Percentiles rank a stretch among this genome's conserved stretches.
Evolutionary conservation across 2,888 invertebrate species (phyloP).

Genomic region (Agrypnus murinus): DNA sequence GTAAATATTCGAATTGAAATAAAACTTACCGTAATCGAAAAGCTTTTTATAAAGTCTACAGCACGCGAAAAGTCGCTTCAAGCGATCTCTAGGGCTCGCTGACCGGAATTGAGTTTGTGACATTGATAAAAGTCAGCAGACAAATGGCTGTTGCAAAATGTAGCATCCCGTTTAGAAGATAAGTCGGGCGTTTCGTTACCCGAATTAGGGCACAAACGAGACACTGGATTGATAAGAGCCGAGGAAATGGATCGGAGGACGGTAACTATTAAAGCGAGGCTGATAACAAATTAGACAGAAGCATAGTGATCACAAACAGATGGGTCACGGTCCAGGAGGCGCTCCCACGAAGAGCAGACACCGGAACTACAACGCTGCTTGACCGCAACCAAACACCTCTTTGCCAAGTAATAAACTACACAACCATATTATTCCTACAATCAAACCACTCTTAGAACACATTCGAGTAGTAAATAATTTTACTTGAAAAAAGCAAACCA

Average conservation of each 20-base stretch:
- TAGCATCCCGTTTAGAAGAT: slow-evolving; percentile 49
- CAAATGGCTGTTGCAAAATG: slow-evolving; percentile 54
- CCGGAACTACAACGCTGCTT: slow-evolving; percentile 47
- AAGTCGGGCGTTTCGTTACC: slow-evolving; percentile 53
- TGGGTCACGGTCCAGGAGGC: slow-evolving; percentile 49
- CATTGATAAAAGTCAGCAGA: slow-evolving; percentile 50
- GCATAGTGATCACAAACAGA: slow-evolving; percentile 36
- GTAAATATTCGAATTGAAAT: slow-evolving; percentile 56
- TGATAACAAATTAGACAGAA: slow-evolving; percentile 43
- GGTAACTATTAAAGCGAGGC: slow-evolving; percentile 43
- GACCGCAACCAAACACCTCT: slow-evolving; percentile 50
- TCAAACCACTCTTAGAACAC: slow-evolving; percentile 14
- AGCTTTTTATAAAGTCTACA: slow-evolving; percentile 53
- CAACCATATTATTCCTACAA: slow-evolving; percentile 16
- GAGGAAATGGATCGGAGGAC: slow-evolving; percentile 54
- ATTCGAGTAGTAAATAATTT: slow-evolving; percentile 9
- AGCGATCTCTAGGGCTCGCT: slow-evolving; percentile 45
- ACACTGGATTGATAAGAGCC: slow-evolving; percentile 57
- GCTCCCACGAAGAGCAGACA: slow-evolving; percentile 51
- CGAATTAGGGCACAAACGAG: slow-evolving; percentile 57
- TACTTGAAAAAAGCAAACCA: slow-evolving; percentile 2
- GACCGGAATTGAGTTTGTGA: slow-evolving; percentile 46
- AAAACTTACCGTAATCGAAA: slow-evolving; percentile 53
- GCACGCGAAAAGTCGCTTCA: slow-evolving; percentile 29
- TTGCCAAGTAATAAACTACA: slow-evolving; percentile 41